Percentiles rank a stretch among this genome's conserved stretches.
Evolutionary conservation across 2,113 vertebrate species (phyloP).

Genomic region (Megaleporinus macrocephalus): DNA sequence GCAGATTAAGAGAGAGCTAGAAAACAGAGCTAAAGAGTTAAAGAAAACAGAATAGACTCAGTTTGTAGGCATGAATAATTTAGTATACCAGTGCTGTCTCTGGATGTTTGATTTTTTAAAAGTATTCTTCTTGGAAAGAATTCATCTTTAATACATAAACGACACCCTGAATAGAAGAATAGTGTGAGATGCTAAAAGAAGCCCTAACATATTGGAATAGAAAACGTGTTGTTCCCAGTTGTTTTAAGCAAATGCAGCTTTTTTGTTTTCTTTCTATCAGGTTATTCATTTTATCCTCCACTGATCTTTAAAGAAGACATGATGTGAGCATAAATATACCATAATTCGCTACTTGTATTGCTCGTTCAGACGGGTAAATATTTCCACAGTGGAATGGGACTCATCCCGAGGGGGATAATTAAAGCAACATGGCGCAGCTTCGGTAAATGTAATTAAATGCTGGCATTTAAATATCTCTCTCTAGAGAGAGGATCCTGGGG

Average conservation of each 20-base stretch:
- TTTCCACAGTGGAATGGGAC: background rate
- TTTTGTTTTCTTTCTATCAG: background rate
- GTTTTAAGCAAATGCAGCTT: background rate
- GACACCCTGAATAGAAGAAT: background rate
- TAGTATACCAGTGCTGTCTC: background rate
- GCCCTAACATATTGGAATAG: background rate
- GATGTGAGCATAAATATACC: background rate
- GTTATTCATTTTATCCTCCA: slow-evolving; percentile 2
- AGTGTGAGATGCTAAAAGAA: background rate
- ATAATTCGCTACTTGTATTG: background rate
- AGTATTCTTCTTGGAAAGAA: background rate
- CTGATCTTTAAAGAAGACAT: slow-evolving; percentile 2
- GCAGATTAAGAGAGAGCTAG: background rate
- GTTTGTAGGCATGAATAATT: background rate
- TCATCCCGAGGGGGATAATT: background rate
- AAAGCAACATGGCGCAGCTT: slow-evolving; percentile 4
- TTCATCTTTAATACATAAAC: slow-evolving; percentile 5
- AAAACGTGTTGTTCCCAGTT: background rate
- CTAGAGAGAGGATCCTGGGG: background rate
- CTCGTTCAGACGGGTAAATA: background rate
- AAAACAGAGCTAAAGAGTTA: background rate
- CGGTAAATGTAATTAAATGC: slow-evolving; percentile 35
- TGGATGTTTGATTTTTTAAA: background rate
- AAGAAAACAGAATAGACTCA: background rate
- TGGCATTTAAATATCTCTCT: background rate